These are phyloP conservation scores for Poeciliopsis prolifica DNA, from an alignment of 2,113 vertebrate genomes.

Conservation along the genomic window DNA sequence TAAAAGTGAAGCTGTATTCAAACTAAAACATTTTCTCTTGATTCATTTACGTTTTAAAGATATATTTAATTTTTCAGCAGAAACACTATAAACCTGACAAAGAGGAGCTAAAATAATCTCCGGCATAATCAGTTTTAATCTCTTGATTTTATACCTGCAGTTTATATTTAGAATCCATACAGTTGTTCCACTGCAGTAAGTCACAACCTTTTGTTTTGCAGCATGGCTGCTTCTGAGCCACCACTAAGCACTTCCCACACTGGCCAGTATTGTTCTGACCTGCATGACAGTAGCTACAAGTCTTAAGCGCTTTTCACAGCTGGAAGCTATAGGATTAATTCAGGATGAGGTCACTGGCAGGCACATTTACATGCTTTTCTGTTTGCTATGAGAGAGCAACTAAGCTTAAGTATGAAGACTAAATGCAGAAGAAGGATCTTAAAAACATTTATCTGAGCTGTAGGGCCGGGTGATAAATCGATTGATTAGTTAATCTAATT, in stretches of 20 bases:
- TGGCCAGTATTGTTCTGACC: slow-evolving; percentile 47
- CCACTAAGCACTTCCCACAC: slow-evolving; percentile 30
- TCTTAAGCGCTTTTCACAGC: slow-evolving; percentile 21
- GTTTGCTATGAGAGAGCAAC: slow-evolving; percentile 30
- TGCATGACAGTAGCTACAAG: slow-evolving; percentile 16
- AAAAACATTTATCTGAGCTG: slow-evolving; percentile 14
- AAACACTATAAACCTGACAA: neutral
- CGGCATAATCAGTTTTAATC: slow-evolving; percentile 1
- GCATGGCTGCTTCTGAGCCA: slow-evolving; percentile 19
- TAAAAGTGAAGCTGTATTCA: neutral
- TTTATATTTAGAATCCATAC: neutral
- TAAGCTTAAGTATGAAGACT: neutral
- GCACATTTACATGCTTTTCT: slow-evolving; percentile 54
- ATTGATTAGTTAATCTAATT: too few relatives aligned
- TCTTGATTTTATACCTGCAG: slow-evolving; percentile 1
- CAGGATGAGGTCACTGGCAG: slow-evolving; percentile 22
- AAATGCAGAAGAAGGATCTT: slow-evolving; percentile 25
- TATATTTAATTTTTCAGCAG: slow-evolving; percentile 5
- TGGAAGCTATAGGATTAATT: slow-evolving; percentile 39
- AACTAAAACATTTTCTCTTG: slow-evolving; percentile 2
- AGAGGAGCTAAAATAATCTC: slow-evolving; percentile 3
- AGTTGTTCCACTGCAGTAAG: slow-evolving; percentile 2
- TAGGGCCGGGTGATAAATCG: too few relatives aligned
- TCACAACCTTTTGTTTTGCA: slow-evolving; percentile 28
- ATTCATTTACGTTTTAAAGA: slow-evolving; percentile 21